Evolutionary conservation across 2,113 vertebrate species (phyloP).

Genomic region (Pteruthius melanotis): DNA sequence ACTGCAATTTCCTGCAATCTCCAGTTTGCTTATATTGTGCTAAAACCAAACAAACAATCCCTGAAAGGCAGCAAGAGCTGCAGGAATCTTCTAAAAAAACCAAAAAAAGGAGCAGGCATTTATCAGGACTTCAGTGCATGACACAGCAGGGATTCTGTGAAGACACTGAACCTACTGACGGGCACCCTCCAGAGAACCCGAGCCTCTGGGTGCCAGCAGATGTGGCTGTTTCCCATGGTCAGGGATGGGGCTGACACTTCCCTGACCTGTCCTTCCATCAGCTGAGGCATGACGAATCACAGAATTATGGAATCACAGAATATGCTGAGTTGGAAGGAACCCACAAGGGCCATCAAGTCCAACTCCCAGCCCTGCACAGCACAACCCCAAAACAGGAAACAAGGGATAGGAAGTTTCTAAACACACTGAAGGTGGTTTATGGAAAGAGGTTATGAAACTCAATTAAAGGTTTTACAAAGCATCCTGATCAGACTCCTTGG

Average conservation of each 20-base stretch:
- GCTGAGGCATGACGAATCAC: accelerated
- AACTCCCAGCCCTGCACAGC: background rate
- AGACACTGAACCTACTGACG: accelerated
- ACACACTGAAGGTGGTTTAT: background rate
- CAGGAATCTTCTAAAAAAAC: background rate
- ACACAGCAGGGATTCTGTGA: background rate
- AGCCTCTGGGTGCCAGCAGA: background rate
- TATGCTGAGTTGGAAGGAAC: background rate
- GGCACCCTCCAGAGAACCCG: accelerated
- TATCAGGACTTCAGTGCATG: background rate
- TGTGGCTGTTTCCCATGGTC: accelerated
- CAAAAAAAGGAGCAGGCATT: background rate
- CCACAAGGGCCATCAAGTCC: background rate
- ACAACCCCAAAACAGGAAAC: background rate
- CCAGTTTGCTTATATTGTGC: background rate
- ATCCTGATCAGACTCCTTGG: background rate
- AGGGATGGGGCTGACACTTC: background rate
- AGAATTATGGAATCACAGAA: background rate
- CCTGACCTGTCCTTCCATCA: background rate
- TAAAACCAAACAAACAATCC: background rate
- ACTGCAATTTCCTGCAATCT: background rate
- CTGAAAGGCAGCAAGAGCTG: background rate
- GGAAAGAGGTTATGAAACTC: background rate
- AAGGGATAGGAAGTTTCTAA: background rate
- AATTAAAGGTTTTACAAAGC: background rate